phyloP scores from a whole-genome alignment of 2,113 vertebrate genomes.

The Gavia stellata region DNA sequence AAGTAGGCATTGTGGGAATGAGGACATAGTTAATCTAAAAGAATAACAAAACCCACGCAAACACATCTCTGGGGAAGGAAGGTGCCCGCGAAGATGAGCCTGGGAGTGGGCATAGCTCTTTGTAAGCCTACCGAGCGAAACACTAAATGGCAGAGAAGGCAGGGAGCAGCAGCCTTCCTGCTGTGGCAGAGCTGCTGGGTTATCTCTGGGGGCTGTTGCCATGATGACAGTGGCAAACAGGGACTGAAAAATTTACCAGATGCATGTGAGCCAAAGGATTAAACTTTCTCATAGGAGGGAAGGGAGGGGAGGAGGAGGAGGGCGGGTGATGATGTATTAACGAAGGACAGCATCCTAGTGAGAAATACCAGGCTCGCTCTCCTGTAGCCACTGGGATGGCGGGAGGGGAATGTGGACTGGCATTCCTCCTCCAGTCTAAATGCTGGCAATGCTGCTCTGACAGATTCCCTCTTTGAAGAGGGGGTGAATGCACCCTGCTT shows the following conservation, averaged over 20 bases:
- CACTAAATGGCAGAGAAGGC: not conserved
- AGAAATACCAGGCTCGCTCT: not conserved
- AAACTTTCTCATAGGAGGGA: slow-evolving; percentile 10
- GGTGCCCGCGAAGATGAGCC: not conserved
- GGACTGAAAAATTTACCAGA: slow-evolving; percentile 39
- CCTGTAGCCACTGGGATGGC: not conserved
- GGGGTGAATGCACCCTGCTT: not conserved
- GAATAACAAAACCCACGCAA: not conserved
- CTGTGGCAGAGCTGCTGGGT: not conserved
- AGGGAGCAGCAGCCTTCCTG: not conserved
- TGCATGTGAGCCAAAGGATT: slow-evolving; percentile 8
- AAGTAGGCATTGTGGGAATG: not conserved
- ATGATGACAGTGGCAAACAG: slow-evolving; percentile 10
- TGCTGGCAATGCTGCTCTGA: not conserved
- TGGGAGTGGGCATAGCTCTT: not conserved
- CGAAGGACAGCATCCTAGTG: not conserved
- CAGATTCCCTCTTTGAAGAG: not conserved
- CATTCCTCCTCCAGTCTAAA: not conserved
- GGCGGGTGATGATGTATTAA: not conserved
- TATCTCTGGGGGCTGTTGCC: slow-evolving; percentile 25
- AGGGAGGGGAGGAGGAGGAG: not conserved
- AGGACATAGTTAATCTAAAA: not conserved
- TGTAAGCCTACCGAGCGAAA: not conserved
- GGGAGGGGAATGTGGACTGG: not conserved
- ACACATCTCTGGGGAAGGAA: not conserved